Conservation (phyloP, 2,113 vertebrate species). For the Isurus oxyrinchus region DNA sequence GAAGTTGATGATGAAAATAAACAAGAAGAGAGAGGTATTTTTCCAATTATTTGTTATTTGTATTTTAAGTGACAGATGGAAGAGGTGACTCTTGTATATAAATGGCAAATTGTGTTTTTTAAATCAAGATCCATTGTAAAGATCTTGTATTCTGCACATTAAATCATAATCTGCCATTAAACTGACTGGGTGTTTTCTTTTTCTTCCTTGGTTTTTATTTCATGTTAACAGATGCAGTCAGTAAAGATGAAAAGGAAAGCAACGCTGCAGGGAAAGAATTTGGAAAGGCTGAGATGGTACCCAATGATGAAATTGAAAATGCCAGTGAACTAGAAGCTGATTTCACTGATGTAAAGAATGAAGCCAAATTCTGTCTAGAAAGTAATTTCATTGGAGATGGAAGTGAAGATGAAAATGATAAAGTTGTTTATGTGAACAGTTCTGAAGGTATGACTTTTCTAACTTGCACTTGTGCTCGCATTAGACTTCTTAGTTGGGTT, state of each 20-base stretch:
- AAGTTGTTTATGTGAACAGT: conserved; percentile 26
- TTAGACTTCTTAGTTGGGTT: background rate
- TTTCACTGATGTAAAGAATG: conserved; percentile 75
- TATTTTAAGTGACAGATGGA: background rate
- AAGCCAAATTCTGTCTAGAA: conserved; percentile 86
- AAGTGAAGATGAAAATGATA: conserved; percentile 40
- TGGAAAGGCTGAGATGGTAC: background rate
- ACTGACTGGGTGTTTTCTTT: background rate
- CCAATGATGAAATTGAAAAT: background rate
- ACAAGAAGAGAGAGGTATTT: conserved; percentile 44
- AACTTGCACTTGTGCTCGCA: background rate
- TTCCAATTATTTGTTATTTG: background rate
- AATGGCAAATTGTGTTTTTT: background rate
- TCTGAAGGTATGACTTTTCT: background rate
- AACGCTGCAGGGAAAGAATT: background rate
- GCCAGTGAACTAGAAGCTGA: conserved; percentile 47
- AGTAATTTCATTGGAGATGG: conserved; percentile 72
- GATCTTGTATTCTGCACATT: background rate
- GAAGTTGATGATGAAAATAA: conserved; percentile 52
- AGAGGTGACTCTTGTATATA: background rate
- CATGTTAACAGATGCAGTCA: background rate
- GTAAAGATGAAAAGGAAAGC: background rate
- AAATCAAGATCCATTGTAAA: background rate
- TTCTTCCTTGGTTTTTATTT: background rate
- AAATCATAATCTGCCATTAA: background rate